Base-by-base conservation (phyloP, 2,888 invertebrate species). In the Synanthedon formicaeformis region DNA sequence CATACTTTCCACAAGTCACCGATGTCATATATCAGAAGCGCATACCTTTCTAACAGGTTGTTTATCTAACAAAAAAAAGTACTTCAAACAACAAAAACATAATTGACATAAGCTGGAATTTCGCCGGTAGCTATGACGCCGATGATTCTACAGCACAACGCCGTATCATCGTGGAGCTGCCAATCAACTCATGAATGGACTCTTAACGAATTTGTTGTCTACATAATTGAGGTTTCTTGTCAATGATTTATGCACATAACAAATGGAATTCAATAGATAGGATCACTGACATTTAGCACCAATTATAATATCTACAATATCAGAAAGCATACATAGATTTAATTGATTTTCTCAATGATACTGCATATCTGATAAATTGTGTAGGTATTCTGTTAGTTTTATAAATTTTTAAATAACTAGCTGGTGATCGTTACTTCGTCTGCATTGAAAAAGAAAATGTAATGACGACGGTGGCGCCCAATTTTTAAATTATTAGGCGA, bases 201-300 rank as follows among this genome's bases (percentile, higher is more conserved):
- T 70, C 73, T 70, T 81, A 81, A 81, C 80, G 79, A 81, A 81
- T 81, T 78, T 72, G 72, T 76, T 75, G 68, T 74, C 70, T 62
- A 69, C 61, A 69, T 75, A 76, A 78, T 78, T 73, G 71, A 67
- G 62, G 60, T 67, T 67, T 65, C 76, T 79, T 75, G 77, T 71
- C 69, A 67, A 62, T 71, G 66, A 63, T 66, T 71, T 60, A 66
- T 63, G 55, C 52, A 54, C 41, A 55, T 54, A 48, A 48, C 49
- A 13, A 49, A 45, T 49, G 49, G 23, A 49, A 49, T 18, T 49
- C 18, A 14, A 49, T 23, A 49, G 23, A 23, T 16, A 50, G 48
- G 63, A 65, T 67, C 69, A 66, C 58, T 65, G 68, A 65, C 67
- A 62, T 60, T 63, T 63, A 62, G 55, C 59, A 64, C 62, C 68